Evolutionary conservation across 2,113 vertebrate genomes (phyloP).

Genomic region (Hirundichthys speculiger): DNA sequence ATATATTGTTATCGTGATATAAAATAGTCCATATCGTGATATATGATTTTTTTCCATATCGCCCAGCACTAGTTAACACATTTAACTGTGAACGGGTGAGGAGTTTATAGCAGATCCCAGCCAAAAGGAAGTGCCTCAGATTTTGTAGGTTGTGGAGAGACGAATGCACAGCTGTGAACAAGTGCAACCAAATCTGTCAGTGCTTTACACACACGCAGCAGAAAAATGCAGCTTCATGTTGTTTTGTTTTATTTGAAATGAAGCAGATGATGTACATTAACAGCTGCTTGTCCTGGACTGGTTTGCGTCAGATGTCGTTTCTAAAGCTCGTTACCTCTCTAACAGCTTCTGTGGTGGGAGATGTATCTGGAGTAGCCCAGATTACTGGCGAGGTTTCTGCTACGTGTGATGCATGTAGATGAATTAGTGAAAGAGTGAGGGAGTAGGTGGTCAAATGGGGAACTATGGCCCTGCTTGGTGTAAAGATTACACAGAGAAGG

Average conservation of each 20-base stretch:
- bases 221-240: not conserved
- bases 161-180: not conserved
- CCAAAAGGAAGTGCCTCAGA: not conserved
- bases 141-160: not conserved
- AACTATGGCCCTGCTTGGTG: conserved; percentile 8
- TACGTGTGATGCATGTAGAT: conserved; percentile 65
- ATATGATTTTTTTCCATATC: no score
- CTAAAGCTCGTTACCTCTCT: not conserved
- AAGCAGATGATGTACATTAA: not conserved
- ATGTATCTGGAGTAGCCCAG: conserved; percentile 15
- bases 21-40: no score
- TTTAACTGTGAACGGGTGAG: conserved; percentile 4
- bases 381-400: conserved; percentile 35
- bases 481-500: conserved; percentile 7
- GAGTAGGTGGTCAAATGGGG: not conserved
- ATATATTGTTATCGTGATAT: no score
- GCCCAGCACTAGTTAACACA: no score
- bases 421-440: conserved; percentile 40
- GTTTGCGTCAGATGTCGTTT: no score
- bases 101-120: not conserved
- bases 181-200: no score
- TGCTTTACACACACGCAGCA: not conserved
- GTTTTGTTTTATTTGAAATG: not conserved
- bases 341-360: conserved; percentile 4
- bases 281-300: no score